phyloP scores from a whole-genome alignment of 2,797 vertebrate genomes.

The Selene dorsalis region DNA sequence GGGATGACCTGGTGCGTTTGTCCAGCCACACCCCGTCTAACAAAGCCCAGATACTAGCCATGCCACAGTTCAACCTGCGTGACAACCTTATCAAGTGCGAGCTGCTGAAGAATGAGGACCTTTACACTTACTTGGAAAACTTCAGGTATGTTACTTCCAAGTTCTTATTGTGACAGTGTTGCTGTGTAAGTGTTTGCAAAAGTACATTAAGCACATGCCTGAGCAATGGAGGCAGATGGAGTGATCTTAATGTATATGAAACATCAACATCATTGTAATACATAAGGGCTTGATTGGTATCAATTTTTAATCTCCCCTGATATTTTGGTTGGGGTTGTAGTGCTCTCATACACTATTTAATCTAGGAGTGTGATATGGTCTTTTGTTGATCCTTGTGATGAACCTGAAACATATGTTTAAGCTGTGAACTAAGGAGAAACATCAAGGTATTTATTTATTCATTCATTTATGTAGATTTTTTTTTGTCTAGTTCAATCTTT shows the following conservation, averaged over 20 bases:
- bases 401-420: neutral
- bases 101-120: slow-evolving; percentile 89
- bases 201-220: neutral
- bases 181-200: neutral
- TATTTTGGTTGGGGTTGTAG: neutral
- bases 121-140: slow-evolving; percentile 89
- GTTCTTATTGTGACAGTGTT: neutral
- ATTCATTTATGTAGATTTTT: too few species aligned
- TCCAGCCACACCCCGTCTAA: slow-evolving; percentile 85
- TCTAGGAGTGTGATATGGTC: neutral
- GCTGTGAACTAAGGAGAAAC: too few species aligned
- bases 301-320: neutral
- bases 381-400: neutral
- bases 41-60: slow-evolving; percentile 87
- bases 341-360: neutral
- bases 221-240: neutral
- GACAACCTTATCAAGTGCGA: slow-evolving; percentile 93
- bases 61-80: slow-evolving; percentile 90
- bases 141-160: slow-evolving; percentile 85
- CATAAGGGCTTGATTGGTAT: neutral
- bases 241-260: neutral
- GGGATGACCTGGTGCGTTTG: slow-evolving; percentile 86
- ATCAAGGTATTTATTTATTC: too few species aligned
- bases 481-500: too few species aligned
- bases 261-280: neutral